Evolutionary conservation across 2,113 vertebrate species (phyloP).

Genomic region (Suricata suricatta): DNA sequence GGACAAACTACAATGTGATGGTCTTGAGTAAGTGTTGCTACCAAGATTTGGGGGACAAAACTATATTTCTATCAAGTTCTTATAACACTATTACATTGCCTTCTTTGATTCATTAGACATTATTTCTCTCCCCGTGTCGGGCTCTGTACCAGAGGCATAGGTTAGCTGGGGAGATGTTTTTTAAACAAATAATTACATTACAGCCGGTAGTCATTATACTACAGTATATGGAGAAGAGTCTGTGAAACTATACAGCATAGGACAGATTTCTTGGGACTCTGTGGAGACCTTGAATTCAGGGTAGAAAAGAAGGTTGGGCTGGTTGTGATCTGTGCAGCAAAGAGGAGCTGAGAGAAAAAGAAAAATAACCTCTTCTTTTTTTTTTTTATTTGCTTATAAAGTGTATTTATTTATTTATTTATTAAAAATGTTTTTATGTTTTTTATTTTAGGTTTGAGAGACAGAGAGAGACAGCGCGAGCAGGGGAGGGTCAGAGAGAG

Average conservation of each 20-base stretch:
- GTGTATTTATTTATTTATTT: too few species aligned
- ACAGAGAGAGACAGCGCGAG: too few species aligned
- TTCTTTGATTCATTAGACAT: neutral
- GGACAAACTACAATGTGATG: neutral
- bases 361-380: neutral
- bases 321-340: neutral
- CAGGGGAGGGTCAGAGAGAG: too few species aligned
- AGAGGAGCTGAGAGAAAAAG: neutral
- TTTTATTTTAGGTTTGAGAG: too few species aligned
- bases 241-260: neutral
- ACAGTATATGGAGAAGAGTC: neutral
- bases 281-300: neutral
- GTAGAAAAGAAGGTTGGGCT: neutral
- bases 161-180: neutral
- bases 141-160: neutral
- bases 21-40: neutral
- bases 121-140: neutral
- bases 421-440: too few species aligned
- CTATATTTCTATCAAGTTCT: neutral
- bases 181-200: neutral
- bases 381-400: too few species aligned
- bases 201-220: neutral
- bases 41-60: neutral
- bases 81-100: neutral
- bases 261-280: neutral